phyloP scores from a whole-genome alignment of 2,113 vertebrate species.

The Mungos mungo region DNA sequence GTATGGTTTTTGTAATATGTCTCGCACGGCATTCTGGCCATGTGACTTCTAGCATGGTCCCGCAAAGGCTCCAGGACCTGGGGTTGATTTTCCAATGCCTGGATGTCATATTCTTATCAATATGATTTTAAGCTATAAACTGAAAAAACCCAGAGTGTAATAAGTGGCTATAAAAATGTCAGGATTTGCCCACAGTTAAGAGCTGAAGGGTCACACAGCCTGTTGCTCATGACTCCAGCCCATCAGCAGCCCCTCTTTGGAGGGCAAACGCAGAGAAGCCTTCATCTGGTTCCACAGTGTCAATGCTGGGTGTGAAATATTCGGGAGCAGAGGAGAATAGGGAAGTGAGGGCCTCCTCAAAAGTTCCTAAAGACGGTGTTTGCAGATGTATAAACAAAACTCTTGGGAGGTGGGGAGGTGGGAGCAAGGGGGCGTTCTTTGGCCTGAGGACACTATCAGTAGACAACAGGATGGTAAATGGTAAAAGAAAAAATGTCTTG shows the following conservation, averaged over 20 bases:
- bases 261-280: background rate
- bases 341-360: background rate
- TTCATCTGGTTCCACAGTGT: background rate
- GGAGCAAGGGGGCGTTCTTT: background rate
- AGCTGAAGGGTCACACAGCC: background rate
- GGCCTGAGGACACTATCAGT: no score
- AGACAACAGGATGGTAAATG: background rate
- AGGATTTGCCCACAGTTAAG: background rate
- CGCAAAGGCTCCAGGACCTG: background rate
- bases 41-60: background rate
- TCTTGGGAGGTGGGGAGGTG: fast-evolving
- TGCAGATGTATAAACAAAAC: background rate
- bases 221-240: fast-evolving
- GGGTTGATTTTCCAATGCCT: constrained; percentile 19
- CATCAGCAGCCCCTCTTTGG: background rate
- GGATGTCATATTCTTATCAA: constrained; percentile 38
- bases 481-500: background rate
- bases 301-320: background rate
- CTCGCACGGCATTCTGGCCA: background rate
- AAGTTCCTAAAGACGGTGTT: background rate
- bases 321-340: fast-evolving
- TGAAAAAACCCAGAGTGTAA: constrained; percentile 32
- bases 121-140: constrained; percentile 23
- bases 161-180: constrained; percentile 47
- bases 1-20: background rate